Percentiles rank a stretch among this genome's conserved stretches.
Conservation (phyloP, 2,888 invertebrate species). For the Dendrolimus pini region DNA sequence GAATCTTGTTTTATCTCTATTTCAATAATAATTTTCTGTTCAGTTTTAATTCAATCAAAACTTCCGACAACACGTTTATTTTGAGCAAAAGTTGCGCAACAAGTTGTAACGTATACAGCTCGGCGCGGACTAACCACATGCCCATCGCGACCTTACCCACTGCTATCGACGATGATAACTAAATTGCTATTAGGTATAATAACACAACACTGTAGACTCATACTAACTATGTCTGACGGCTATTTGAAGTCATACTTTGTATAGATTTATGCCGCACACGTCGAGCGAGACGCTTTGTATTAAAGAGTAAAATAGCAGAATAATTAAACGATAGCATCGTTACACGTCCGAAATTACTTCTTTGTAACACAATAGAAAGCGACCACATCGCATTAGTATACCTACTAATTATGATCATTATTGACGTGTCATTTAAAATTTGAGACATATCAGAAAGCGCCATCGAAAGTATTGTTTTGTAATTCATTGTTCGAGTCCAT, state of each 20-base stretch:
- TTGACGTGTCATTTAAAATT: conserved; percentile 2
- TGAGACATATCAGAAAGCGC: neutral
- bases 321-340: neutral
- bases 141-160: conserved; percentile 42
- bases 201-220: conserved; percentile 28
- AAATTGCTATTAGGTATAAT: conserved; percentile 29
- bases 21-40: conserved; percentile 9
- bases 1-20: conserved; percentile 21
- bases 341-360: neutral
- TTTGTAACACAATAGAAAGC: neutral
- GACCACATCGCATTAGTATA: neutral
- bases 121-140: conserved; percentile 22
- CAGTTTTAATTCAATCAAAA: conserved; percentile 20
- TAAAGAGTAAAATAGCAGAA: no score
- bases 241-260: conserved; percentile 16
- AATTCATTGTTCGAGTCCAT: conserved; percentile 2
- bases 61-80: conserved; percentile 22
- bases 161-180: conserved; percentile 27
- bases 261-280: conserved; percentile 11
- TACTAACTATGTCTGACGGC: conserved; percentile 16
- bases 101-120: conserved; percentile 34
- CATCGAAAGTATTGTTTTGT: conserved; percentile 4
- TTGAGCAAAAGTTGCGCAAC: conserved; percentile 26
- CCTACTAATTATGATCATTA: conserved; percentile 2
- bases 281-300: conserved; percentile 3